phyloP scores from a whole-genome alignment of 2,113 vertebrate species.

The Gymnobelideus leadbeateri region DNA sequence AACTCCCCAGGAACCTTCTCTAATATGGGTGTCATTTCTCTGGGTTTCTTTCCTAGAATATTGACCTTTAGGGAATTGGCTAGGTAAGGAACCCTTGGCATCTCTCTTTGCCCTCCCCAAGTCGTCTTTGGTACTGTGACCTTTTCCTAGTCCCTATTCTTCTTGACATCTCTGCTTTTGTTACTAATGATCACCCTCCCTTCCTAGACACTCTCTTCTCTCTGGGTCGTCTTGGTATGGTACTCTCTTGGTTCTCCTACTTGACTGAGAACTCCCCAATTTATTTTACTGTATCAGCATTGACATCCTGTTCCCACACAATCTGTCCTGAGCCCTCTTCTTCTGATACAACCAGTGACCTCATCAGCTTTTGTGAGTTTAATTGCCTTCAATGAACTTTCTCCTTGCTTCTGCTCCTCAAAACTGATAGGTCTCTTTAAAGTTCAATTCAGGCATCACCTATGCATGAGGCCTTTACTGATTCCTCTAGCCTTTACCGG shows the following conservation, averaged over 20 bases:
- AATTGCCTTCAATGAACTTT: not conserved
- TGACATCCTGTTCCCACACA: not conserved
- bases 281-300: not conserved
- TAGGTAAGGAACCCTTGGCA: not conserved
- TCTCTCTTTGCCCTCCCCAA: not conserved
- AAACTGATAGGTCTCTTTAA: not conserved
- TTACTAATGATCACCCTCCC: not conserved
- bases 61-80: not conserved
- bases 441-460: not conserved
- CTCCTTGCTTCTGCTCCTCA: not conserved
- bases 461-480: not conserved
- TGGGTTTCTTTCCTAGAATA: not conserved
- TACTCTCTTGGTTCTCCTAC: not conserved
- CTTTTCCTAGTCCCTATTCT: not conserved
- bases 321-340: not conserved
- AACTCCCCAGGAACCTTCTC: not conserved
- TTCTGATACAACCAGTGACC: not conserved
- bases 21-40: not conserved
- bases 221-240: not conserved
- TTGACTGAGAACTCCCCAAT: not conserved
- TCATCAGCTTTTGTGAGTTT: not conserved
- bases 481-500: not conserved
- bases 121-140: not conserved
- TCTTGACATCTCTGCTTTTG: not conserved
- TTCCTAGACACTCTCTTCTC: not conserved